phyloP scores from a whole-genome alignment of 2,888 invertebrate genomes.

The Eucriotettix oculatus region DNA sequence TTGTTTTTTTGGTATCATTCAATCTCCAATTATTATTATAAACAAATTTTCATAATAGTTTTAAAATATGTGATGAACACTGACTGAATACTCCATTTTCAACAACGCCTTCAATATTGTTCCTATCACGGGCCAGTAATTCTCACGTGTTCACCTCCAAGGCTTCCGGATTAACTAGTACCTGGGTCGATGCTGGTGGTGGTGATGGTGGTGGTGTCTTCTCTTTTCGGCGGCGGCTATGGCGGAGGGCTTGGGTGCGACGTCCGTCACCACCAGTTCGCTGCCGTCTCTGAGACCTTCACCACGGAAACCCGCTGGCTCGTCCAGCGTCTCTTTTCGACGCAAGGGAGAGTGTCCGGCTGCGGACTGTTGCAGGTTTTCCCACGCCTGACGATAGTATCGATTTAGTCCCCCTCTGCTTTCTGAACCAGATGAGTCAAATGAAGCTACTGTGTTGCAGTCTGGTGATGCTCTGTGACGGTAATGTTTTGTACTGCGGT shows the following conservation, averaged over 20 bases:
- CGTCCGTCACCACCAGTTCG: constrained; percentile 59
- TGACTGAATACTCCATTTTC: too few relatives aligned
- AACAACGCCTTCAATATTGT: too few relatives aligned
- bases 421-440: constrained; percentile 75
- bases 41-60: too few relatives aligned
- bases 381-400: constrained; percentile 86
- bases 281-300: constrained; percentile 51
- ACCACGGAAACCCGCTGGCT: constrained; percentile 34
- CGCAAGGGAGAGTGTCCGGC: constrained; percentile 36
- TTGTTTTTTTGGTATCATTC: too few relatives aligned
- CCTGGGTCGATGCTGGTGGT: constrained; percentile 35
- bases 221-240: constrained; percentile 23
- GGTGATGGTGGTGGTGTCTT: constrained; percentile 57
- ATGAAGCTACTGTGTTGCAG: constrained; percentile 79
- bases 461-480: constrained; percentile 78
- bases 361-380: constrained; percentile 65
- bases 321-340: constrained; percentile 56
- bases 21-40: too few relatives aligned
- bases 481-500: constrained; percentile 71
- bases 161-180: neutral
- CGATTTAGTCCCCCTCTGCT: constrained; percentile 63
- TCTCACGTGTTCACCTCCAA: too few relatives aligned
- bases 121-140: too few relatives aligned
- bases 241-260: constrained; percentile 16
- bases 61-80: too few relatives aligned